These are phyloP conservation scores for Idaea dimidiata DNA, from an alignment of 2,888 invertebrate species.

Conservation along the genomic window DNA sequence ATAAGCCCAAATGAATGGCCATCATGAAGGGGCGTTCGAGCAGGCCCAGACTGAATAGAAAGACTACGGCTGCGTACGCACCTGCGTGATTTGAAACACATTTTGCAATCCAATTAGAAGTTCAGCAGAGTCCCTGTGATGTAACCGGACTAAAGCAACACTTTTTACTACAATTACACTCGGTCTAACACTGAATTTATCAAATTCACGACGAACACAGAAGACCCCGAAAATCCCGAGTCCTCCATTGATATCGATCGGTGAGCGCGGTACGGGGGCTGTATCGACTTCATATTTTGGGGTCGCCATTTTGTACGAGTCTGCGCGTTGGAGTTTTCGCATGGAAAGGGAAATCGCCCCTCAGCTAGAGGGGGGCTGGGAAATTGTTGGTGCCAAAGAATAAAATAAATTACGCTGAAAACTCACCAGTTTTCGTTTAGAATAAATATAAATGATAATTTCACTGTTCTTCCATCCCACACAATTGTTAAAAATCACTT, in stretches of 20 bases:
- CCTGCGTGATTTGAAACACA: constrained; percentile 88
- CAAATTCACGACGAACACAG: constrained; percentile 65
- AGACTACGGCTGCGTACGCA: constrained; percentile 98
- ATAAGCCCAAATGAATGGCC: constrained; percentile 80
- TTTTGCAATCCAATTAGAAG: constrained; percentile 71
- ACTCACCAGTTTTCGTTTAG: constrained; percentile 55
- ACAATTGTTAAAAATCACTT: constrained; percentile 61
- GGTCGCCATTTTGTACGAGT: constrained; percentile 86
- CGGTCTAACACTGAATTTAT: constrained; percentile 65
- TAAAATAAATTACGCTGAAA: constrained; percentile 31
- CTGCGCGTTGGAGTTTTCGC: constrained; percentile 82
- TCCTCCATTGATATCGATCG: constrained; percentile 85
- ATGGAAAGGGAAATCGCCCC: constrained; percentile 78
- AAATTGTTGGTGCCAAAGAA: constrained; percentile 48
- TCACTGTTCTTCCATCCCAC: constrained; percentile 37
- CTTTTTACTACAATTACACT: constrained; percentile 72
- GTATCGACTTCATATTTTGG: constrained; percentile 75
- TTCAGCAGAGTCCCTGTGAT: constrained; percentile 71
- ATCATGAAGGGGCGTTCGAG: constrained; percentile 85
- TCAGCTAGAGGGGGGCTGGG: constrained; percentile 69
- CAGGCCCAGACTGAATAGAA: constrained; percentile 93
- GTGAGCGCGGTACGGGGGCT: constrained; percentile 71
- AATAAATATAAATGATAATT: constrained; percentile 46
- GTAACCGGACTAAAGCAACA: constrained; percentile 74
- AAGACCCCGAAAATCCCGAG: constrained; percentile 72